phyloP scores from a whole-genome alignment of 2,797 vertebrate species.

The Caiman crocodilus region DNA sequence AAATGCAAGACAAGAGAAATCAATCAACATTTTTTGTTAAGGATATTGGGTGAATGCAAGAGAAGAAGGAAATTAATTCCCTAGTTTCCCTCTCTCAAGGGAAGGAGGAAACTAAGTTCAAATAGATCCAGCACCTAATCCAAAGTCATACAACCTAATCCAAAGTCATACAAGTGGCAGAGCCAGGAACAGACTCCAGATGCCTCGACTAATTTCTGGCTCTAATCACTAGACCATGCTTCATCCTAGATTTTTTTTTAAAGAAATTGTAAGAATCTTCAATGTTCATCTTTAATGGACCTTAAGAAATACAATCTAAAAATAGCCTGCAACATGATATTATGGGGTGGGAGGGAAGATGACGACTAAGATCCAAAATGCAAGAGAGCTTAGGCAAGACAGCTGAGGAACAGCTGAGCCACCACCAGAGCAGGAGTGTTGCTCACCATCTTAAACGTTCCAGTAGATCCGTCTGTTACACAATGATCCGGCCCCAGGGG shows the following conservation, averaged over 20 bases:
- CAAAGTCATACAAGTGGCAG: background rate
- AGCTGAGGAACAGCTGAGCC: slow-evolving; percentile 70
- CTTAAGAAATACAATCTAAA: slow-evolving; percentile 31
- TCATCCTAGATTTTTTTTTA: background rate
- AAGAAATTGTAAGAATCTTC: background rate
- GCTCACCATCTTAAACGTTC: background rate
- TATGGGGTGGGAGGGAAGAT: slow-evolving; percentile 41
- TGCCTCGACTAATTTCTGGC: background rate
- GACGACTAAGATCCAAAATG: slow-evolving; percentile 12
- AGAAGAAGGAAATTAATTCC: background rate
- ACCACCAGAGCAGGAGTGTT: background rate
- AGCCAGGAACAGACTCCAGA: background rate
- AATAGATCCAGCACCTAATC: background rate
- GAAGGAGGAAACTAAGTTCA: background rate
- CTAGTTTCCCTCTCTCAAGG: background rate
- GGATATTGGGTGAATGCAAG: background rate
- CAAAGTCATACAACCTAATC: background rate
- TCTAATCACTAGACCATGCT: background rate
- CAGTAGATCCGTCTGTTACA: rapidly evolving
- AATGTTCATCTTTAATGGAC: background rate
- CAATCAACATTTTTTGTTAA: background rate
- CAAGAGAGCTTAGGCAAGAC: slow-evolving; percentile 43
- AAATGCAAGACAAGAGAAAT: no score
- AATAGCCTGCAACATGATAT: slow-evolving; percentile 33
- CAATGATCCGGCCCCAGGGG: background rate